Conservation (phyloP, 2,797 vertebrate genomes). For the Onychomys leucogaster region DNA sequence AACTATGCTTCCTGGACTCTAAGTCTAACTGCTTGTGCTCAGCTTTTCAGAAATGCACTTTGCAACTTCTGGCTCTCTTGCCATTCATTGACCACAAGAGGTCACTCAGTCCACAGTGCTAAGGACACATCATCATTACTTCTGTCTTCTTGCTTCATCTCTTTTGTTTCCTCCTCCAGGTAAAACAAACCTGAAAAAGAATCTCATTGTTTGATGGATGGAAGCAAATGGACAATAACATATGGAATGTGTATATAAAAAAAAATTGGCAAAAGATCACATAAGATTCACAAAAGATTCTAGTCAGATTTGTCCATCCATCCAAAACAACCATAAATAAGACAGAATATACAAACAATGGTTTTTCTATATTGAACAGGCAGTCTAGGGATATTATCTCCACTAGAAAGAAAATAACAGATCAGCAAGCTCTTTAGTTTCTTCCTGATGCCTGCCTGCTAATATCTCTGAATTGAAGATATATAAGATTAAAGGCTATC, state of each 20-base stretch:
- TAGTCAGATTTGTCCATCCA: background rate
- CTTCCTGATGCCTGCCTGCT: background rate
- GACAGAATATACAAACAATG: slow-evolving; percentile 9
- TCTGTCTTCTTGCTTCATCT: slow-evolving; percentile 21
- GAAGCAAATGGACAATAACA: background rate
- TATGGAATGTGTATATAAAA: background rate
- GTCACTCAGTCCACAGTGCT: slow-evolving; percentile 60
- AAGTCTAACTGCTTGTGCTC: slow-evolving; percentile 8
- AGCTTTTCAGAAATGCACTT: slow-evolving; percentile 30
- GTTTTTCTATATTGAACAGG: background rate
- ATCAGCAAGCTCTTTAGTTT: background rate
- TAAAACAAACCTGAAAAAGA: background rate
- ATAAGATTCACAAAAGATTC: too few species aligned
- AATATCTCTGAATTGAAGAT: background rate
- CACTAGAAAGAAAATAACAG: background rate
- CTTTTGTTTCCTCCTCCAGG: slow-evolving; percentile 12
- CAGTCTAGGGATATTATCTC: background rate
- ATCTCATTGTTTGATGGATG: background rate
- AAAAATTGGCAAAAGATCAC: background rate
- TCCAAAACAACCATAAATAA: background rate
- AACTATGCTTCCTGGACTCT: background rate
- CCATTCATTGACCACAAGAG: slow-evolving; percentile 63
- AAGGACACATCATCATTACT: background rate
- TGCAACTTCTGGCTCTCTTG: slow-evolving; percentile 1
- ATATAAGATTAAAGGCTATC: background rate